Conservation (phyloP, 64 coral and sea anemone species). For the Anthopleura sola region DNA sequence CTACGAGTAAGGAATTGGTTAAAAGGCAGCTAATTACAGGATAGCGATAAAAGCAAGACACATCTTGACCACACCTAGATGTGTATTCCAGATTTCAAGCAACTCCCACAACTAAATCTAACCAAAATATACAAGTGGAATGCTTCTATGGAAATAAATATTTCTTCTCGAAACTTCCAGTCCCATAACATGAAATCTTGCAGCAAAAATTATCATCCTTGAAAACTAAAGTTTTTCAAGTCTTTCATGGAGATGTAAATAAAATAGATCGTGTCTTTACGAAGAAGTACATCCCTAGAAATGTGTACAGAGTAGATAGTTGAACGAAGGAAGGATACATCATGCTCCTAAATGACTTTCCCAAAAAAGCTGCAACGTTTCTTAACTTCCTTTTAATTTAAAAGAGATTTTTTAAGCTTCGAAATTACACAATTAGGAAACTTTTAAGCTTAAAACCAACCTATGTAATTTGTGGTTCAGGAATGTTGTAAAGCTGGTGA, state of each 20-base stretch:
- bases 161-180: too few relatives aligned
- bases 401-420: constrained; percentile 7
- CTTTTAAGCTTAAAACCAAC: constrained; percentile 16
- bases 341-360: neutral
- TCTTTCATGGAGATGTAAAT: neutral
- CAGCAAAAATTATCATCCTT: too few relatives aligned
- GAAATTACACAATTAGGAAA: constrained; percentile 9
- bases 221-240: neutral
- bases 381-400: neutral
- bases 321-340: too few relatives aligned
- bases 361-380: neutral
- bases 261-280: neutral
- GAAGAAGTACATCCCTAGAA: neutral
- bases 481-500: constrained; percentile 12
- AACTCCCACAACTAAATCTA: neutral
- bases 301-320: neutral
- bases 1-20: neutral
- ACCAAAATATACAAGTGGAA: neutral
- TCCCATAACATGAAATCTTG: too few relatives aligned
- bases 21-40: neutral
- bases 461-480: constrained; percentile 27
- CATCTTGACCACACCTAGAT: neutral
- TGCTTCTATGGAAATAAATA: too few relatives aligned
- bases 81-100: constrained; percentile 1
- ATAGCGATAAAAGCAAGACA: neutral